A percentile compares a stretch with the other conserved stretches of the same genome.
These are phyloP conservation scores for Eutolmus rufibarbis DNA, from an alignment of 2,888 invertebrate species.

Conservation along the genomic window DNA sequence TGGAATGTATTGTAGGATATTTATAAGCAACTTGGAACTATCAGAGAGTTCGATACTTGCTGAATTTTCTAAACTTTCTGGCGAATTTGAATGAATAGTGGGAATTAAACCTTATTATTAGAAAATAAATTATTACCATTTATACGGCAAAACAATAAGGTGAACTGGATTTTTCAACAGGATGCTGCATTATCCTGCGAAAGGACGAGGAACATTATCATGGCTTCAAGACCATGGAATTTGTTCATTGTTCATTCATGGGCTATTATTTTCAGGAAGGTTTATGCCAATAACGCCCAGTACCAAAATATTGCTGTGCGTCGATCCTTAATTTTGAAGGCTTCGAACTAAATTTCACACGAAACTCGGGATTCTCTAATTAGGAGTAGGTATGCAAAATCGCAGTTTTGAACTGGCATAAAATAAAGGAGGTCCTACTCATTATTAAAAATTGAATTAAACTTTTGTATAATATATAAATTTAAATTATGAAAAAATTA, in stretches of 20 bases:
- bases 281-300: not conserved
- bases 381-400: not conserved
- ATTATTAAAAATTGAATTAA: not conserved
- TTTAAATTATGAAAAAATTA: too few species aligned
- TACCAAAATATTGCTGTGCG: too few species aligned
- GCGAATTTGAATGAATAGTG: not conserved
- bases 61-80: too few species aligned
- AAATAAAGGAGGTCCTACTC: not conserved
- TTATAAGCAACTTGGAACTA: too few species aligned
- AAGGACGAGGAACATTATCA: not conserved
- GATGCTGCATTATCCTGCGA: not conserved
- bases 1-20: too few species aligned
- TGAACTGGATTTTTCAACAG: not conserved
- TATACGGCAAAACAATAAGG: not conserved
- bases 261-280: too few species aligned
- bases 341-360: too few species aligned
- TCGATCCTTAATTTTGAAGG: too few species aligned
- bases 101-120: not conserved
- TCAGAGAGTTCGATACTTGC: too few species aligned
- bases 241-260: not conserved
- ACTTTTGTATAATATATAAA: not conserved
- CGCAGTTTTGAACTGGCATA: not conserved
- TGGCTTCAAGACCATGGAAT: not conserved
- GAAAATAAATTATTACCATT: not conserved
- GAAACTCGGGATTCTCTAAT: too few species aligned